A percentile compares a stretch with the other conserved stretches of the same genome.
phyloP scores from a whole-genome alignment of 2,888 invertebrate genomes.

The Exephanes ischioxanthus region DNA sequence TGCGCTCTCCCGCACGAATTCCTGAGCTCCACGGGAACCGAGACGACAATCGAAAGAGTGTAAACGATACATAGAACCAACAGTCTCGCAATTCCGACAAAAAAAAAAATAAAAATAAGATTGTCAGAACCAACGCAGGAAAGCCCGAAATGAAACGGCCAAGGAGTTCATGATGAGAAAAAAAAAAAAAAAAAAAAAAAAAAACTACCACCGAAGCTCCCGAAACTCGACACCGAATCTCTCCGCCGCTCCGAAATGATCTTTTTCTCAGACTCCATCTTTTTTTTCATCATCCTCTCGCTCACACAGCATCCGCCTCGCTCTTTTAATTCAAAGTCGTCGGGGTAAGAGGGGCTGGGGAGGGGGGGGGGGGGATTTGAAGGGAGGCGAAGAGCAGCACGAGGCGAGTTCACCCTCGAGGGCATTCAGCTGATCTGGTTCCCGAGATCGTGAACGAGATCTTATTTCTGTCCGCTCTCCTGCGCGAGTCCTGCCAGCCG shows the following conservation, averaged over 20 bases:
- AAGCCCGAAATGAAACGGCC: not conserved
- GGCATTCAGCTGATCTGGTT: slow-evolving; percentile 69
- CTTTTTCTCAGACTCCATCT: slow-evolving; percentile 65
- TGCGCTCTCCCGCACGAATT: slow-evolving; percentile 32
- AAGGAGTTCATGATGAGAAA: slow-evolving; percentile 20
- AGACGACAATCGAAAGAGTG: slow-evolving; percentile 1
- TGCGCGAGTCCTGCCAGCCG: not conserved
- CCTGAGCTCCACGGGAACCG: slow-evolving; percentile 21
- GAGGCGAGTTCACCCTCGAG: slow-evolving; percentile 65
- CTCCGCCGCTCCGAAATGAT: slow-evolving; percentile 62
- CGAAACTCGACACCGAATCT: slow-evolving; percentile 69
- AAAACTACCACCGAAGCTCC: slow-evolving; percentile 53
- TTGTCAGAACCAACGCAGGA: slow-evolving; percentile 20
- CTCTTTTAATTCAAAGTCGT: slow-evolving; percentile 37
- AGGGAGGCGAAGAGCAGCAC: slow-evolving; percentile 59
- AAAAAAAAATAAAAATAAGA: slow-evolving; percentile 41
- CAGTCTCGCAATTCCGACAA: not conserved
- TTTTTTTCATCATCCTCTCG: slow-evolving; percentile 34
- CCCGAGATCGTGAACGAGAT: slow-evolving; percentile 70
- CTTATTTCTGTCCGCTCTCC: slow-evolving; percentile 61
- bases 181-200: slow-evolving; percentile 39
- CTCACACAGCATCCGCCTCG: not conserved
- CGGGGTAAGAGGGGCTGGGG: not conserved
- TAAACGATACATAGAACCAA: slow-evolving; percentile 1
- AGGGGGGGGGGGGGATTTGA: too few relatives aligned